Base-by-base conservation (phyloP, 2,888 invertebrate genomes). In the Cryptocephalus moraei region DNA sequence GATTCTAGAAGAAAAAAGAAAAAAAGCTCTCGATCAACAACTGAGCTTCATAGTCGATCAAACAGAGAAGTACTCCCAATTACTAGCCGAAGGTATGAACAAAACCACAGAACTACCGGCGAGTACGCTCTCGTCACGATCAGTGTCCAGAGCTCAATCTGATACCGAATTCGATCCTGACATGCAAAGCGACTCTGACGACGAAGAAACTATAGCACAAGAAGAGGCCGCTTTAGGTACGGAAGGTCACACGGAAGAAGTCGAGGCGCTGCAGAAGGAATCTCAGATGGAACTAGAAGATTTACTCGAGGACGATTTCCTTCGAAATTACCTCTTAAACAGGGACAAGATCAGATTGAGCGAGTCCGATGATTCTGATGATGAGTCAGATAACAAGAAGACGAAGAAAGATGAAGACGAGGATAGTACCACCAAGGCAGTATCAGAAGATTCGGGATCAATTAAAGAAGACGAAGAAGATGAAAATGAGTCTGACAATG, bases 21-120 rank as follows among this genome's bases (percentile, higher is more conserved):
- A 95, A 68, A 86, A 89, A 65, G 95, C 94, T 1, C 75, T 97
- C 48, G 96, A 97, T 75, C 87, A 94, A 65, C 97, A 97, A 72
- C 78, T 99, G 50, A 91, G 91, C 70, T 95, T 95, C 69, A 94
- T 99, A 65, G 96, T 99, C 49, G 96, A 95, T 72, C 92, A 94
- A 73, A 96, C 97, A 0, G 97, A 99, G 72, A 93, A 92, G 66
- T 96, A 94, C 75, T 94, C 94, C 33, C 43, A 43, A 31, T 83
- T 89, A 73, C 73, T 93, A 49, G 90, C 91, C 4, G 91, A 91
- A 70, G 88, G 87, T 55, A 83, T 91, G 77, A 84, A 84, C 61
- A 62, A 60, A 43, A 80, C 82, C 67, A 69, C 74, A 32, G 57
- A 60, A 49, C 64, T 65, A 43, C 67, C 68, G 33, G 67, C 71